A percentile compares a stretch with the other conserved stretches of the same genome.
Conservation (phyloP, 1,140 invertebrate genomes). For the Oedothorax gibbosus region DNA sequence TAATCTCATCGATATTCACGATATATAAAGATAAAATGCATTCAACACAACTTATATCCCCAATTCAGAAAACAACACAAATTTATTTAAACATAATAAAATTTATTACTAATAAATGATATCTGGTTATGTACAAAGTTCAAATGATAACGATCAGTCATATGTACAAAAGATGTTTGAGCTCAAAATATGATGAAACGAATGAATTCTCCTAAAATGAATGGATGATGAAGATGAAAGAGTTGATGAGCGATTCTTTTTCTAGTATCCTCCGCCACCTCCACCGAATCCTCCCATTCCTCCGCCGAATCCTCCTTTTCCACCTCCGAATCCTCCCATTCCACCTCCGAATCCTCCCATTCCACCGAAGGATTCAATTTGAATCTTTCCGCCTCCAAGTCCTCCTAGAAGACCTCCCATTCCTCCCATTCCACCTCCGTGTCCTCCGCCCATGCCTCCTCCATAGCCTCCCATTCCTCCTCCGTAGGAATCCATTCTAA, state of each 20-base stretch:
- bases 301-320: background rate
- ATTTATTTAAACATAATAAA: no score
- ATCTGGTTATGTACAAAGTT: no score
- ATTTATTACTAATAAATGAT: no score
- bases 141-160: no score
- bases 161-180: no score
- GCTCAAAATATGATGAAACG: no score
- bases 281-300: constrained; percentile 14
- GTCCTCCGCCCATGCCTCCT: background rate
- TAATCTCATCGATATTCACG: no score
- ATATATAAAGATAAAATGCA: no score
- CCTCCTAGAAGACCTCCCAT: background rate
- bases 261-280: constrained; percentile 16
- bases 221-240: background rate
- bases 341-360: constrained; percentile 13
- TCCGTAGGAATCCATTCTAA: background rate
- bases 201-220: background rate
- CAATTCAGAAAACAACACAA: no score
- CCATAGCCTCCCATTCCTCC: background rate
- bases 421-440: background rate
- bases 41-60: no score
- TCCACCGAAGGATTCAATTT: background rate
- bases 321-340: background rate
- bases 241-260: background rate
- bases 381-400: background rate